Conservation (phyloP, 1,140 invertebrate genomes). For the Trichonephila inaurata region DNA sequence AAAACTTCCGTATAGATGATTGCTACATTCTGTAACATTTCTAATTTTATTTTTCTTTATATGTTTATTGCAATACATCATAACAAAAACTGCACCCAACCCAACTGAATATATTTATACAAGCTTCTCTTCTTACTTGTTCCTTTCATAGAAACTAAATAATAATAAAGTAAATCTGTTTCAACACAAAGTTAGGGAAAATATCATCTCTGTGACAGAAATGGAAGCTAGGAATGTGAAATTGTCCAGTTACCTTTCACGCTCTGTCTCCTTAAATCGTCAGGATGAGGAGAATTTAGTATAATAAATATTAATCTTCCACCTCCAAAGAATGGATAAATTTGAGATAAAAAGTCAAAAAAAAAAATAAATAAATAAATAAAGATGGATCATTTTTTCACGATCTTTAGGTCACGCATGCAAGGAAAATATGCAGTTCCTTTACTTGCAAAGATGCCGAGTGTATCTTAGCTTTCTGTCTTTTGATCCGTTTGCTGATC, state of each 20-base stretch:
- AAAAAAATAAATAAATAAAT: conserved; percentile 38
- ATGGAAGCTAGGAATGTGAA: conserved; percentile 1
- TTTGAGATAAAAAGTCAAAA: not conserved
- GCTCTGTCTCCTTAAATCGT: conserved; percentile 34
- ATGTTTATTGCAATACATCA: too few relatives aligned
- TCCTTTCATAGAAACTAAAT: not conserved
- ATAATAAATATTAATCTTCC: conserved; percentile 50
- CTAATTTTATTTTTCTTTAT: too few relatives aligned
- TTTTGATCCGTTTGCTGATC: not conserved
- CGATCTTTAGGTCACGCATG: not conserved
- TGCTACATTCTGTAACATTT: too few relatives aligned
- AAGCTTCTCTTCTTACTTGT: not conserved
- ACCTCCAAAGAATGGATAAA: not conserved
- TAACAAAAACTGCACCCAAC: not conserved
- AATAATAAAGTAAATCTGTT: not conserved
- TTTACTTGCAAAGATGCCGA: not conserved
- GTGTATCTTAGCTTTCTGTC: not conserved
- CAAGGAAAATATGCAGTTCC: conserved; percentile 26
- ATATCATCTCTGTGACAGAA: not conserved
- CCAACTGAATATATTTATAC: not conserved
- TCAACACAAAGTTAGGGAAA: conserved; percentile 16
- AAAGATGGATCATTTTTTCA: conserved; percentile 32
- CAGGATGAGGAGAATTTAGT: not conserved
- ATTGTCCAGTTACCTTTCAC: conserved; percentile 30
- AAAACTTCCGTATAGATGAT: too few relatives aligned